phyloP scores from a whole-genome alignment of 2,797 vertebrate species.

The Phyllotis vaccarum region DNA sequence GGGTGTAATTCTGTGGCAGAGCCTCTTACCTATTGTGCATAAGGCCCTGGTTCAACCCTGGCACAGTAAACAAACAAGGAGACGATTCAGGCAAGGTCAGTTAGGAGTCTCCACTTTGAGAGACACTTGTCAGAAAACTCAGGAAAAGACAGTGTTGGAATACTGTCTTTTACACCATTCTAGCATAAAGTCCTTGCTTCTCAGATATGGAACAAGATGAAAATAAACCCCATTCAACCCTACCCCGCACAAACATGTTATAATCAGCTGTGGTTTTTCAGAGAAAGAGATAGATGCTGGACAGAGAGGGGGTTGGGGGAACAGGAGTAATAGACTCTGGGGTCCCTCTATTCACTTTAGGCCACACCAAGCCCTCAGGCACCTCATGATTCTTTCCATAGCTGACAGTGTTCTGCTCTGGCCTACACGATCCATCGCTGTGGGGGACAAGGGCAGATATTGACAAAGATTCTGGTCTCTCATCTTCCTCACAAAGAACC shows the following conservation, averaged over 20 bases:
- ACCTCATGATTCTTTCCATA: neutral
- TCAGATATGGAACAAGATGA: slow-evolving; percentile 19
- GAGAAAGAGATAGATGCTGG: neutral
- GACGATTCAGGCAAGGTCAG: slow-evolving; percentile 14
- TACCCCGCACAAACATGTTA: neutral
- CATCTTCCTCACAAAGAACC: slow-evolving; percentile 19
- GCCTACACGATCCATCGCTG: neutral
- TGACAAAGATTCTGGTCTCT: slow-evolving; percentile 46
- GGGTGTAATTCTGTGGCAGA: neutral
- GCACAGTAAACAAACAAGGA: neutral
- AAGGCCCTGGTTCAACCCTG: neutral
- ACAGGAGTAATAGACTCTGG: neutral
- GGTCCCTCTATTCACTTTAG: neutral
- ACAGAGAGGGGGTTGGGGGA: neutral
- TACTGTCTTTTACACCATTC: neutral
- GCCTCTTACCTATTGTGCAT: too few species aligned
- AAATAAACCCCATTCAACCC: slow-evolving; percentile 20
- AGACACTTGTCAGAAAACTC: slow-evolving; percentile 46
- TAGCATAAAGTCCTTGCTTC: slow-evolving; percentile 39
- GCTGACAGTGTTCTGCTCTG: neutral
- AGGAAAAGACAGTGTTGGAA: slow-evolving; percentile 51
- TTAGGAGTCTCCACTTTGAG: neutral
- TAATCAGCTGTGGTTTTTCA: neutral
- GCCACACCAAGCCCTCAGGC: neutral
- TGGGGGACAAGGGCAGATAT: neutral